Evolutionary conservation across 1,140 invertebrate species (phyloP).

Genomic region (Atta colombica): DNA sequence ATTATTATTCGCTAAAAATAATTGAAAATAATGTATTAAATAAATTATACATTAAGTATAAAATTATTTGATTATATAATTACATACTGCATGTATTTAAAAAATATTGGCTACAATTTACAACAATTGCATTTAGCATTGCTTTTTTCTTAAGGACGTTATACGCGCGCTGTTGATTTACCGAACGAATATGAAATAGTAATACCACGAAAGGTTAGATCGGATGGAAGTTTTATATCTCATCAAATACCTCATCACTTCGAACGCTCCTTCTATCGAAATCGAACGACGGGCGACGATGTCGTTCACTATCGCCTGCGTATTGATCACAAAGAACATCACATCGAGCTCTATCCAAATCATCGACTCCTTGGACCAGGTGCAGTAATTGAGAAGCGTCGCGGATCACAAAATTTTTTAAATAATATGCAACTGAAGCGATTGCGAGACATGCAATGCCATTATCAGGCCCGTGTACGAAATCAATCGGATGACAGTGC

Average conservation of each 20-base stretch:
- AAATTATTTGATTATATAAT: neutral
- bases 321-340: constrained; percentile 80
- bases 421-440: constrained; percentile 37
- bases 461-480: constrained; percentile 84
- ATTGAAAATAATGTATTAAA: neutral
- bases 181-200: constrained; percentile 78
- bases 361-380: constrained; percentile 72
- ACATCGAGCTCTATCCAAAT: constrained; percentile 84
- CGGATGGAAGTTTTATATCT: constrained; percentile 81
- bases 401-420: constrained; percentile 34
- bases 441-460: constrained; percentile 80
- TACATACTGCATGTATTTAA: neutral
- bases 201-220: constrained; percentile 80
- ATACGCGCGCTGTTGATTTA: constrained; percentile 61
- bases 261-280: constrained; percentile 69
- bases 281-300: constrained; percentile 65
- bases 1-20: neutral
- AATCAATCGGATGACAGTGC: constrained; percentile 83
- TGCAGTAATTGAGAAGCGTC: constrained; percentile 41
- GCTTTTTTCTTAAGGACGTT: constrained; percentile 65
- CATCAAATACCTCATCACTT: constrained; percentile 80
- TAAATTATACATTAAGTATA: neutral
- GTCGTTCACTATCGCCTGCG: constrained; percentile 83
- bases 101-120: neutral
- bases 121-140: no score